phyloP scores from a whole-genome alignment of 2,113 vertebrate genomes.

The Microcebus murinus region DNA sequence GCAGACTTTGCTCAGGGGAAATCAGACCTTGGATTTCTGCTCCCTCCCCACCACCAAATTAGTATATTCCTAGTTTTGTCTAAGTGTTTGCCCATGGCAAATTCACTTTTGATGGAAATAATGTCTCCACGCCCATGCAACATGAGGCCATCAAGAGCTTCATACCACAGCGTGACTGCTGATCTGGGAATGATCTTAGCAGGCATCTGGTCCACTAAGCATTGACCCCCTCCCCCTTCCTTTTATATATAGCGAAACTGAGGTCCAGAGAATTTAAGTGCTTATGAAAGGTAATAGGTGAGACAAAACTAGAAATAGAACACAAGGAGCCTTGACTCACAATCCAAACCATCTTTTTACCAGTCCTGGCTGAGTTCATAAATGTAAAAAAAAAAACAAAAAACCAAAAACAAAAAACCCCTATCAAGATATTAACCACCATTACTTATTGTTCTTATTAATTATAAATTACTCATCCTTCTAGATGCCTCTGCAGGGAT shows the following conservation, averaged over 20 bases:
- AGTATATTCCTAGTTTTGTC: not conserved
- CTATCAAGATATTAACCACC: not conserved
- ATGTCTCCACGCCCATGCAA: not conserved
- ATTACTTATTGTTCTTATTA: not conserved
- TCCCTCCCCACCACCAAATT: not conserved
- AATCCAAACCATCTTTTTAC: not conserved
- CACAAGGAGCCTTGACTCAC: not conserved
- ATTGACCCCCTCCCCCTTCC: not conserved
- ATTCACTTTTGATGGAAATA: not conserved
- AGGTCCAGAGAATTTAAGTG: not conserved
- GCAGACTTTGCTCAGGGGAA: not conserved
- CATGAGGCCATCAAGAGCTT: not conserved
- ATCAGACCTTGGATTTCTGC: not conserved
- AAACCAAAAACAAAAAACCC: not conserved
- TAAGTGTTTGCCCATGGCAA: not conserved
- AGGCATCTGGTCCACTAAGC: not conserved
- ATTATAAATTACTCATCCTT: not conserved
- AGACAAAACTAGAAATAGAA: not conserved
- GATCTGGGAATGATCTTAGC: not conserved
- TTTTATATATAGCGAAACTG: not conserved
- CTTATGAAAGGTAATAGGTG: not conserved
- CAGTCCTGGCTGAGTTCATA: not conserved
- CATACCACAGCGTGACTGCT: not conserved
- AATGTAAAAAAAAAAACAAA: not conserved
- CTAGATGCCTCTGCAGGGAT: not conserved